phyloP scores from a whole-genome alignment of 2,888 invertebrate species.

The Cephus pulcher region DNA sequence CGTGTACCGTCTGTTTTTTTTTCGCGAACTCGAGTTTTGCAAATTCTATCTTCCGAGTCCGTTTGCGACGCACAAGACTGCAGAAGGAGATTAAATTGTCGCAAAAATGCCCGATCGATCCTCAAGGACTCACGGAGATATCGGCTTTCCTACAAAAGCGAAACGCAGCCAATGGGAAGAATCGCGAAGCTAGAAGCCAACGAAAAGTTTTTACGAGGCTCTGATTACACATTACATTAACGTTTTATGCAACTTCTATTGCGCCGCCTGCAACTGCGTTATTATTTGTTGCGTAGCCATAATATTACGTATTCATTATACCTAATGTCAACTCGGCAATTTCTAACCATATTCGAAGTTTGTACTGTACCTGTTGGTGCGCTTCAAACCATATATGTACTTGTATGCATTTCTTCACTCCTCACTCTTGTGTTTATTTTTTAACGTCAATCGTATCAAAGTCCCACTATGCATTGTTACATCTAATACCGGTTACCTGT shows the following conservation, averaged over 20 bases:
- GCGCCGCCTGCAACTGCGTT: not conserved
- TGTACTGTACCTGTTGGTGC: not conserved
- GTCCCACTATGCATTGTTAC: not conserved
- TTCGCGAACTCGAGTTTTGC: conserved; percentile 19
- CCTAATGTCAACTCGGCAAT: not conserved
- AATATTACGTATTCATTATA: not conserved
- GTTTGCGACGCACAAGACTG: not conserved
- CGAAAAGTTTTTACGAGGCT: not conserved
- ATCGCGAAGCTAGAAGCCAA: not conserved
- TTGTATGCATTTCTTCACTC: not conserved
- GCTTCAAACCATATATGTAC: not conserved
- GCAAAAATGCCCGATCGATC: not conserved
- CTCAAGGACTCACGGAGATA: not conserved
- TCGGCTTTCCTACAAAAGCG: not conserved
- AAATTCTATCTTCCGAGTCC: conserved; percentile 26
- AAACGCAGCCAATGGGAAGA: not conserved
- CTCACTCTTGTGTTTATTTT: not conserved
- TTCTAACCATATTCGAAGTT: not conserved
- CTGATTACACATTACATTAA: not conserved
- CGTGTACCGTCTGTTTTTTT: not conserved
- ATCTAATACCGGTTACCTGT: not conserved
- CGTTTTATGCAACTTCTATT: not conserved
- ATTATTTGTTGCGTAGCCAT: not conserved
- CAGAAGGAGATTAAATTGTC: not conserved
- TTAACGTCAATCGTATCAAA: not conserved